Evolutionary conservation across 1,140 invertebrate species (phyloP).

Genomic region (Spodoptera frugiperda): DNA sequence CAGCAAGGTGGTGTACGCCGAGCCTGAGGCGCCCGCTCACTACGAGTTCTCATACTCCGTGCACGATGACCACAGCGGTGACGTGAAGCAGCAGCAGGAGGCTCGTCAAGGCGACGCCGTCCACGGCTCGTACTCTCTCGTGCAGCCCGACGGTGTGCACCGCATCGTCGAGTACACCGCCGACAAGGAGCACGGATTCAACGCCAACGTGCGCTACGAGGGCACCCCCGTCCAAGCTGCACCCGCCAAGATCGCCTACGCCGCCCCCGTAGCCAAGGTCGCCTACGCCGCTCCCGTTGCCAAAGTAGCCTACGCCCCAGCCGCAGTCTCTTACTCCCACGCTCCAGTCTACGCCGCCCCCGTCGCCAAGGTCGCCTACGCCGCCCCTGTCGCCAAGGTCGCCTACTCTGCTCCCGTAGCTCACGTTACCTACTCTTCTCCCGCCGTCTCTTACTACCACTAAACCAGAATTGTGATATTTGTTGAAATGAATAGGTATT

Average conservation of each 20-base stretch:
- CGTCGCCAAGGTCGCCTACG: conserved; percentile 13
- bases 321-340: conserved; percentile 61
- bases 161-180: conserved; percentile 88
- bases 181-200: conserved; percentile 70
- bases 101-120: conserved; percentile 87
- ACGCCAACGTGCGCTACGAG: conserved; percentile 71
- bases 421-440: background rate
- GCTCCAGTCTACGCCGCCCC: conserved; percentile 55
- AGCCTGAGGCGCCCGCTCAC: conserved; percentile 87
- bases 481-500: conserved; percentile 50
- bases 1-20: conserved; percentile 70
- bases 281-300: conserved; percentile 60
- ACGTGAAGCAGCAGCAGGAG: conserved; percentile 82
- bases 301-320: conserved; percentile 53
- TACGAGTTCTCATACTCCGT: conserved; percentile 90
- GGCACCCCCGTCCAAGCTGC: conserved; percentile 72
- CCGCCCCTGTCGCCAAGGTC: conserved; percentile 65
- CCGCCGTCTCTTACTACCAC: conserved; percentile 75
- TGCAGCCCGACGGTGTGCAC: conserved; percentile 86
- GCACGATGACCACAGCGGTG: conserved; percentile 87
- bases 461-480: conserved; percentile 56
- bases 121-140: conserved; percentile 87
- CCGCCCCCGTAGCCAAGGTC: conserved; percentile 53
- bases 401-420: conserved; percentile 20
- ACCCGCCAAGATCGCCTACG: conserved; percentile 66